These are phyloP conservation scores for Coracias cyanogaster DNA, from an alignment of 2,797 vertebrate species.

Conservation along the genomic window DNA sequence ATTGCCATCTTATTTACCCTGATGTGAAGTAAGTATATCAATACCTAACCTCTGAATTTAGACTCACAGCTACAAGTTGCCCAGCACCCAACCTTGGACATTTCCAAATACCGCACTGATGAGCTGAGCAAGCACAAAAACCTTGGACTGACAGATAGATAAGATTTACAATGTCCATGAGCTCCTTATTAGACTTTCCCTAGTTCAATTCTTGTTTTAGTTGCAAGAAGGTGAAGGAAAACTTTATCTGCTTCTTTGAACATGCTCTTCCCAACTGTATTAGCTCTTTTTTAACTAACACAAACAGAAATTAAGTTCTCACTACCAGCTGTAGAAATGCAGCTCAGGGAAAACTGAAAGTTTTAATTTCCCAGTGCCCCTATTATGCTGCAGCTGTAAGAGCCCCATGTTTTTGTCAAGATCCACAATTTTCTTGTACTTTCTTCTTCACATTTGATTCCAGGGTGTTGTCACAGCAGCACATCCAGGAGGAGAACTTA, in stretches of 20 bases:
- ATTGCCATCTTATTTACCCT: neutral
- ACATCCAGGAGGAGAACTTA: neutral
- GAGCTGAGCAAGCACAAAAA: neutral
- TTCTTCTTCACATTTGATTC: neutral
- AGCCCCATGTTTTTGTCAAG: neutral
- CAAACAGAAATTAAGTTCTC: slow-evolving; percentile 46
- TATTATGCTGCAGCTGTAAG: slow-evolving; percentile 65
- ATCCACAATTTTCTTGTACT: slow-evolving; percentile 20
- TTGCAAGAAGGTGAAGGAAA: slow-evolving; percentile 27
- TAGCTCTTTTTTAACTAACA: slow-evolving; percentile 24
- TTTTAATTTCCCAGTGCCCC: slow-evolving; percentile 75
- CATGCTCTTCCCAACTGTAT: slow-evolving; percentile 5
- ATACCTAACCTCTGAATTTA: neutral
- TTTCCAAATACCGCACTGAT: neutral
- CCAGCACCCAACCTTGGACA: neutral
- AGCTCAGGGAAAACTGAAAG: slow-evolving; percentile 57
- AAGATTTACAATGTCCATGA: neutral
- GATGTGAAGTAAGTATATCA: neutral
- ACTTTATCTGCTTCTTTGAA: neutral
- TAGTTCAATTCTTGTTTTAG: slow-evolving; percentile 12
- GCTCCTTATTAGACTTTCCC: neutral
- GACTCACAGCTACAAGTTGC: neutral
- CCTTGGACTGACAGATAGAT: neutral
- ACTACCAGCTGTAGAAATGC: slow-evolving; percentile 68
- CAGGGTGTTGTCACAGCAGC: neutral